These are phyloP conservation scores for Amphiduros pacificus DNA, from an alignment of 2,888 invertebrate genomes.

Conservation along the genomic window DNA sequence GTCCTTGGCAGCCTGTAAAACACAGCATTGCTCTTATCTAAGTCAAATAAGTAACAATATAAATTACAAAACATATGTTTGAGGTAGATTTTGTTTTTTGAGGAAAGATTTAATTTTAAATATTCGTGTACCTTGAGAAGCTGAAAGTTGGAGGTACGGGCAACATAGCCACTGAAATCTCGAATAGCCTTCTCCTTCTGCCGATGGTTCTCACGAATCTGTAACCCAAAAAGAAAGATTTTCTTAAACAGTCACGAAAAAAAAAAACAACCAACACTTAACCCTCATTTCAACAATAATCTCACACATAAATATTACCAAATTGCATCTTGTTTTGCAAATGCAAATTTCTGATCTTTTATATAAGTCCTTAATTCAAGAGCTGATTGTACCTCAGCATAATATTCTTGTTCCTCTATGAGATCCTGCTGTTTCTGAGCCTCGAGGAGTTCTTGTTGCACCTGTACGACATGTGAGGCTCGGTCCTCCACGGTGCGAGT, in stretches of 20 bases:
- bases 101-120: background rate
- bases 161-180: constrained; percentile 53
- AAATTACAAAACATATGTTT: no score
- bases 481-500: constrained; percentile 53
- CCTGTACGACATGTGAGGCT: constrained; percentile 47
- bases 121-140: constrained; percentile 44
- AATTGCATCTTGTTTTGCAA: no score
- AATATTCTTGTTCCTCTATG: constrained; percentile 56
- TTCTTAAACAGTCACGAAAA: background rate
- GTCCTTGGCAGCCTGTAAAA: constrained; percentile 51
- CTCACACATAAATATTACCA: no score
- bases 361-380: no score
- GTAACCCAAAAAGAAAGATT: background rate
- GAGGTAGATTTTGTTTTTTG: no score
- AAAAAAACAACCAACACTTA: no score
- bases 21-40: background rate
- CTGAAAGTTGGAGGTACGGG: constrained; percentile 54
- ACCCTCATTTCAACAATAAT: no score
- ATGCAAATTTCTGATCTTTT: no score
- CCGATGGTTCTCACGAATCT: constrained; percentile 57
- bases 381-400: constrained; percentile 58
- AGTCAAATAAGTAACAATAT: background rate
- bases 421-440: constrained; percentile 55
- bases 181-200: constrained; percentile 54
- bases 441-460: constrained; percentile 54